Evolutionary conservation across 2,113 vertebrate species (phyloP).

Genomic region (Benitochromis conjunctus): DNA sequence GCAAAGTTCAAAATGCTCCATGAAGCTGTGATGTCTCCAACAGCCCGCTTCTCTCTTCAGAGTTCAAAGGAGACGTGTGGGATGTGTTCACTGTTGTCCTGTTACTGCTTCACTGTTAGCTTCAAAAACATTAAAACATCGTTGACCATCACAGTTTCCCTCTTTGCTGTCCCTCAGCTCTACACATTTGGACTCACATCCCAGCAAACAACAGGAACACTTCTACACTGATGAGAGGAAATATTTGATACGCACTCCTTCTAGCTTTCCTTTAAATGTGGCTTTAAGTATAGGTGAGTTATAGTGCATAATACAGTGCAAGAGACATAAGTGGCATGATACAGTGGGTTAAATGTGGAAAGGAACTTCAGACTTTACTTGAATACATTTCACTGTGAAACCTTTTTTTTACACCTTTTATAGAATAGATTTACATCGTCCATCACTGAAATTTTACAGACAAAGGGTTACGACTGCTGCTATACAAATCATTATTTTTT

Average conservation of each 20-base stretch:
- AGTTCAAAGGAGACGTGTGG: neutral
- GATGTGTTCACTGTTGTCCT: constrained; percentile 47
- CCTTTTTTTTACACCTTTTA: neutral
- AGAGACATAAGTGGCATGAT: too few species aligned
- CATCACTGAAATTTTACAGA: neutral
- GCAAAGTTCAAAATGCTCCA: neutral
- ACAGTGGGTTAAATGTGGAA: neutral
- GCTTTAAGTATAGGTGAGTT: neutral
- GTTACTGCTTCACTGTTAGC: constrained; percentile 57
- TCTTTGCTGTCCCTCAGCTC: neutral
- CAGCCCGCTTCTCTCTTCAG: neutral
- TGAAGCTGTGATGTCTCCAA: constrained; percentile 27
- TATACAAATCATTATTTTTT: accelerated
- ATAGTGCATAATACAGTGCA: neutral
- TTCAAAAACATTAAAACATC: constrained; percentile 52
- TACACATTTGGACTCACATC: neutral
- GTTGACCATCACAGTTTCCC: constrained; percentile 1
- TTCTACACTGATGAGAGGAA: neutral
- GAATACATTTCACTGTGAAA: neutral
- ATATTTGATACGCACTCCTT: neutral
- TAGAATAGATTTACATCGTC: neutral
- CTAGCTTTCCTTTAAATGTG: neutral
- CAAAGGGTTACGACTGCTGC: neutral
- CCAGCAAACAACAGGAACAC: neutral
- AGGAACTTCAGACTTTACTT: neutral